Conservation (phyloP, 1,140 invertebrate genomes). For the Steinernema feltiae region DNA sequence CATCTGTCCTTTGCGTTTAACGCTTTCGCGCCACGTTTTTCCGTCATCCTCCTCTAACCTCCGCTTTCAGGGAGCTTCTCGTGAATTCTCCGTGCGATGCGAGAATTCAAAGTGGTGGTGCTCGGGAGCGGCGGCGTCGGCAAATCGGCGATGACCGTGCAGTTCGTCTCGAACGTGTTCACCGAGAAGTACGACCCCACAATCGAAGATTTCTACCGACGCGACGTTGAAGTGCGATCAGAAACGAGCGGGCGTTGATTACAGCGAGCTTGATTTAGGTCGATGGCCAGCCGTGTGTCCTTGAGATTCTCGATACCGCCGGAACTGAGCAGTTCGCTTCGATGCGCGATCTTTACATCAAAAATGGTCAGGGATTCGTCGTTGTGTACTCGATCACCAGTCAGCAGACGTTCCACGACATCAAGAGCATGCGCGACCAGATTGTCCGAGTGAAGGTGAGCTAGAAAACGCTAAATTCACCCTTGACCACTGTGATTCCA, state of each 20-base stretch:
- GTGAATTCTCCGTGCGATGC: too few species aligned
- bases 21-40: too few species aligned
- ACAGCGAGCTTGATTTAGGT: slow-evolving; percentile 82
- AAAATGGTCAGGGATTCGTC: slow-evolving; percentile 65
- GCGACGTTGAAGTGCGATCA: too few species aligned
- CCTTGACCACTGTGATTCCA: too few species aligned
- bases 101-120: slow-evolving; percentile 53
- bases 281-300: slow-evolving; percentile 93
- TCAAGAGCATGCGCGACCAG: slow-evolving; percentile 92
- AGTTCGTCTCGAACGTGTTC: slow-evolving; percentile 99
- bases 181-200: slow-evolving; percentile 99
- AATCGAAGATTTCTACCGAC: slow-evolving; percentile 56
- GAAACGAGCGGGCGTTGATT: too few species aligned
- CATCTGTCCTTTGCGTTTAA: too few species aligned
- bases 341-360: slow-evolving; percentile 67
- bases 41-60: too few species aligned
- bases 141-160: slow-evolving; percentile 97
- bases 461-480: too few species aligned
- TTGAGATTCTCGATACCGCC: slow-evolving; percentile 97
- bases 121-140: slow-evolving; percentile 79
- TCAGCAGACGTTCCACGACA: slow-evolving; percentile 95
- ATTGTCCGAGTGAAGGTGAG: slow-evolving; percentile 94
- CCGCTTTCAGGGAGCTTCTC: too few species aligned
- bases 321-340: slow-evolving; percentile 95
- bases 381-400: slow-evolving; percentile 91